These are phyloP conservation scores for Aphyosemion australe DNA, from an alignment of 2,113 vertebrate genomes.

Conservation along the genomic window DNA sequence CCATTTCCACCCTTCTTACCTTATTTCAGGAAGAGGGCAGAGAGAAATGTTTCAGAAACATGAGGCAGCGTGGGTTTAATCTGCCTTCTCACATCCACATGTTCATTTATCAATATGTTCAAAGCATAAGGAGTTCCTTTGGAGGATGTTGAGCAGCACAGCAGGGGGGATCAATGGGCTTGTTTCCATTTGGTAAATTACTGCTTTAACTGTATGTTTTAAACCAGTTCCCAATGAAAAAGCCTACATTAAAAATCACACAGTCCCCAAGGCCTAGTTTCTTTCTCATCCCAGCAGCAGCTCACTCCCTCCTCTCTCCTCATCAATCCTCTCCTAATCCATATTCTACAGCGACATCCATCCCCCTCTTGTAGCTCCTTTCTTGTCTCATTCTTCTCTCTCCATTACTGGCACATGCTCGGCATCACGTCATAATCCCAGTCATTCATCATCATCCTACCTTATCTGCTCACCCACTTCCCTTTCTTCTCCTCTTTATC, in stretches of 20 bases:
- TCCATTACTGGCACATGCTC: slow-evolving; percentile 22
- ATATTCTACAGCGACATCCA: slow-evolving; percentile 34
- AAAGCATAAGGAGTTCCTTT: slow-evolving; percentile 6
- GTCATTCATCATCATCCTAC: slow-evolving; percentile 37
- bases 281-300: slow-evolving; percentile 15
- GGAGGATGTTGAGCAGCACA: not conserved
- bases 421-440: slow-evolving; percentile 38
- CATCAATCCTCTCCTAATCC: slow-evolving; percentile 46
- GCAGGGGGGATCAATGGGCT: not conserved
- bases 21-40: slow-evolving; percentile 47
- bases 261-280: slow-evolving; percentile 8
- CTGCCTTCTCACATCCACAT: slow-evolving; percentile 28
- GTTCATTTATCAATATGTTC: slow-evolving; percentile 26
- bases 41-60: slow-evolving; percentile 22
- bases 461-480: slow-evolving; percentile 5
- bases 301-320: slow-evolving; percentile 12
- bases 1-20: slow-evolving; percentile 58
- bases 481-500: slow-evolving; percentile 13
- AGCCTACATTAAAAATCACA: not conserved
- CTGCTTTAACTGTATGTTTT: slow-evolving; percentile 1
- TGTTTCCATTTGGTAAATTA: slow-evolving; percentile 33
- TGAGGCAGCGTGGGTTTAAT: slow-evolving; percentile 12
- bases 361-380: slow-evolving; percentile 8
- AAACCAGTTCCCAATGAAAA: slow-evolving; percentile 25
- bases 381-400: slow-evolving; percentile 36